phyloP scores from a whole-genome alignment of 2,888 invertebrate genomes.

The Meloe dianella region DNA sequence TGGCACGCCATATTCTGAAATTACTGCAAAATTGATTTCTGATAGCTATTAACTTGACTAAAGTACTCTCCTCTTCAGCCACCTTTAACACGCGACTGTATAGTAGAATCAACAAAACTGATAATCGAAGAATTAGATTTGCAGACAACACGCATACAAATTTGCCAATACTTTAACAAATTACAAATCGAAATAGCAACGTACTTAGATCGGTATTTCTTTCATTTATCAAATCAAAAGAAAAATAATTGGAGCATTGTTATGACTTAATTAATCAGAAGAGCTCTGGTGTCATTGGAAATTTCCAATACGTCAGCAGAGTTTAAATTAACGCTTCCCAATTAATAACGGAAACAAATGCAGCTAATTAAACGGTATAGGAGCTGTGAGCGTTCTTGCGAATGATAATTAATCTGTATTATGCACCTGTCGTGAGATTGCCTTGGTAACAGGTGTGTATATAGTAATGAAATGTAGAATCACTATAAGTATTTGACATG shows the following conservation, averaged over 20 bases:
- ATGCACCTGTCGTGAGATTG: conserved; percentile 6
- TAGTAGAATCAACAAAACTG: conserved; percentile 30
- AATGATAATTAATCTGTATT: conserved; percentile 15
- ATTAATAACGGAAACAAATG: conserved; percentile 13
- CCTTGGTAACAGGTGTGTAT: not conserved
- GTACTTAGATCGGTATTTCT: not conserved
- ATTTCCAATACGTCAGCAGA: not conserved
- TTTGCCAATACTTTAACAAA: not conserved
- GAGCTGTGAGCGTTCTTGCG: conserved; percentile 9
- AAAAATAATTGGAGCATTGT: not conserved
- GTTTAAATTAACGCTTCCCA: not conserved
- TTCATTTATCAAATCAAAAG: not conserved
- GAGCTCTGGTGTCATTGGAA: not conserved
- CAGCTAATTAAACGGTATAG: conserved; percentile 11
- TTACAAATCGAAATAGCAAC: not conserved
- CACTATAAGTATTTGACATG: not conserved
- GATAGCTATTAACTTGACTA: conserved; percentile 54
- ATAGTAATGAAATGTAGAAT: conserved; percentile 6
- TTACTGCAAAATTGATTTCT: conserved; percentile 55
- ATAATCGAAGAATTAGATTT: conserved; percentile 45
- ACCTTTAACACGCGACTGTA: conserved; percentile 48
- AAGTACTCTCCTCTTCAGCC: conserved; percentile 53
- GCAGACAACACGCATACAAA: conserved; percentile 37
- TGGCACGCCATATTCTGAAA: conserved; percentile 50
- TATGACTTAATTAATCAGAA: not conserved